These are phyloP conservation scores for Thyatira batis DNA, from an alignment of 2,888 invertebrate genomes.

Conservation along the genomic window DNA sequence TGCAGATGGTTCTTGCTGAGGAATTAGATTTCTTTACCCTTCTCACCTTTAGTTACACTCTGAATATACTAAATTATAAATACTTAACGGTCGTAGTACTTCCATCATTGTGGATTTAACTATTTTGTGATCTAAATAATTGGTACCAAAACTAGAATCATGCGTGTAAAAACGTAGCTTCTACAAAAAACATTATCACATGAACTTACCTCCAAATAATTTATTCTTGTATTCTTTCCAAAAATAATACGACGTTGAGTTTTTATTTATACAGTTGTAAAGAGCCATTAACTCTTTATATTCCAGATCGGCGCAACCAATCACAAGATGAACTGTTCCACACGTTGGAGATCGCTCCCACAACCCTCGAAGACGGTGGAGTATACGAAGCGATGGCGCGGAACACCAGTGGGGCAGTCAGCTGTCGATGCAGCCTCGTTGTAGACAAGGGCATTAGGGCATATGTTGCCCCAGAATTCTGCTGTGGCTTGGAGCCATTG, in stretches of 20 bases:
- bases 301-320: constrained; percentile 80
- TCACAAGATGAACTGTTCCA: constrained; percentile 90
- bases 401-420: constrained; percentile 91
- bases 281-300: background rate
- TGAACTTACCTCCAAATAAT: too few relatives aligned
- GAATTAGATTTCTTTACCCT: too few relatives aligned
- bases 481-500: constrained; percentile 85
- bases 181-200: too few relatives aligned
- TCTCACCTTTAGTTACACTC: too few relatives aligned
- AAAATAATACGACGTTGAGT: background rate
- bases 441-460: constrained; percentile 92
- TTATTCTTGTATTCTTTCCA: background rate
- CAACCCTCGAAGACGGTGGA: constrained; percentile 90
- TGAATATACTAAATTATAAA: too few relatives aligned
- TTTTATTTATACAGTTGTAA: background rate
- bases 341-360: constrained; percentile 92
- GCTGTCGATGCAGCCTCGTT: constrained; percentile 88
- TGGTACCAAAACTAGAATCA: too few relatives aligned
- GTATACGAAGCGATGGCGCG: constrained; percentile 90
- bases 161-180: too few relatives aligned
- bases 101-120: too few relatives aligned
- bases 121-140: too few relatives aligned
- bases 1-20: too few relatives aligned
- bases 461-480: constrained; percentile 90
- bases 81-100: too few relatives aligned